Percentiles rank a stretch among this genome's conserved stretches.
phyloP scores from a whole-genome alignment of 2,797 vertebrate species.

The Hozukius guyotensis region DNA sequence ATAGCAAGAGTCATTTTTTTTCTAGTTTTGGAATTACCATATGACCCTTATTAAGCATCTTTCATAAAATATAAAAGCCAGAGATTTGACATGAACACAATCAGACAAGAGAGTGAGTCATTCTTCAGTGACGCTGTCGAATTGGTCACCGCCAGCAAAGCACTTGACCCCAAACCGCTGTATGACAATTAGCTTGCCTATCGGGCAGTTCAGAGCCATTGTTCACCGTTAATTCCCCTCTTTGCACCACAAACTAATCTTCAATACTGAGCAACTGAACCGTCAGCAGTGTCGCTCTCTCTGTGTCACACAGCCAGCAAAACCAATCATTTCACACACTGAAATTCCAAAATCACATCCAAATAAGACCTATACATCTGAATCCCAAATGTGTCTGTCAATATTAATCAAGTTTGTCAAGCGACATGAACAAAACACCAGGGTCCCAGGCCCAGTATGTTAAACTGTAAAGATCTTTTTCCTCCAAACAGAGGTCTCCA shows the following conservation, averaged over 20 bases:
- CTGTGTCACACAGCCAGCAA: slow-evolving; percentile 43
- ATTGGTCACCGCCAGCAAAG: slow-evolving; percentile 39
- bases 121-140: slow-evolving; percentile 1
- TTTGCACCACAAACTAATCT: slow-evolving; percentile 52
- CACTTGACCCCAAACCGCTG: slow-evolving; percentile 44
- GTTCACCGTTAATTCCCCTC: slow-evolving; percentile 72
- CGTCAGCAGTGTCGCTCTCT: slow-evolving; percentile 72
- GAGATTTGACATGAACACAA: not conserved
- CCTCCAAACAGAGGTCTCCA: not conserved
- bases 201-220: slow-evolving; percentile 66
- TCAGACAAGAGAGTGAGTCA: not conserved
- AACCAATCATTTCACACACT: slow-evolving; percentile 4
- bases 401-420: not conserved
- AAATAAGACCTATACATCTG: not conserved
- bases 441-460: not conserved
- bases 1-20: not conserved
- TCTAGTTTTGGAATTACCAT: not conserved
- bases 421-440: not conserved
- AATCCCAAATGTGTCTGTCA: not conserved
- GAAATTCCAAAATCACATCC: not conserved
- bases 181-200: slow-evolving; percentile 69
- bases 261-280: slow-evolving; percentile 62
- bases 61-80: not conserved
- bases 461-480: not conserved
- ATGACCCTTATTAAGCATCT: not conserved